phyloP scores from a whole-genome alignment of 2,797 vertebrate species.

The Gambusia yucatana region DNA sequence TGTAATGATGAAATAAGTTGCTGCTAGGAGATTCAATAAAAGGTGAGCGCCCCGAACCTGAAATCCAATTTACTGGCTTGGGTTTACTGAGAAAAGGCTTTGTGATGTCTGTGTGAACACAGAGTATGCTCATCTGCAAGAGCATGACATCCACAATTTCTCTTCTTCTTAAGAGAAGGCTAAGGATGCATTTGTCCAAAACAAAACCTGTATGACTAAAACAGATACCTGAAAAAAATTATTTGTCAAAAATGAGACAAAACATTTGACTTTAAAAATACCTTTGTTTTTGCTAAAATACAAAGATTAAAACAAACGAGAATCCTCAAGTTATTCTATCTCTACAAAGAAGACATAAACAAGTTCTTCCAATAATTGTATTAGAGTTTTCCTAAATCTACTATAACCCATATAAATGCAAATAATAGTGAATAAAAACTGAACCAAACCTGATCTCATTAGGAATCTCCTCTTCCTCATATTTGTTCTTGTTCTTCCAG shows the following conservation, averaged over 20 bases:
- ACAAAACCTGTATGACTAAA: not conserved
- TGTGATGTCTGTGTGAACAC: not conserved
- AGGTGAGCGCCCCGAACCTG: conserved; percentile 27
- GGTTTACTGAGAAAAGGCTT: conserved; percentile 4
- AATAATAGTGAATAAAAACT: not conserved
- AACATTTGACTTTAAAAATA: not conserved
- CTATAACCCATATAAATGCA: not conserved
- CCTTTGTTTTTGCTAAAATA: not conserved
- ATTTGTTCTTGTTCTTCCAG: conserved; percentile 97
- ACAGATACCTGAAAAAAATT: not conserved
- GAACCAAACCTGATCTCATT: conserved; percentile 94
- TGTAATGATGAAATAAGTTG: conserved; percentile 28
- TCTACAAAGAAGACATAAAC: not conserved
- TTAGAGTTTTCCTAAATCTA: not conserved
- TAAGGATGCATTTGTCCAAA: not conserved
- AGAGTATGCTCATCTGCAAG: not conserved
- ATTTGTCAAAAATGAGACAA: not conserved
- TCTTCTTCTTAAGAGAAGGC: conserved; percentile 1
- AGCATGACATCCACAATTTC: not conserved
- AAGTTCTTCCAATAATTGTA: not conserved
- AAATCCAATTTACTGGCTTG: conserved; percentile 32
- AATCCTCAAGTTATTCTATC: not conserved
- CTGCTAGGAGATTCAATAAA: conserved; percentile 28
- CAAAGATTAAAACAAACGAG: not conserved
- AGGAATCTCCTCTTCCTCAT: conserved; percentile 97